Percentiles rank a stretch among this genome's conserved stretches.
phyloP scores from a whole-genome alignment of 1,140 invertebrate genomes.

The Phymorhynchus buccinoides region DNA sequence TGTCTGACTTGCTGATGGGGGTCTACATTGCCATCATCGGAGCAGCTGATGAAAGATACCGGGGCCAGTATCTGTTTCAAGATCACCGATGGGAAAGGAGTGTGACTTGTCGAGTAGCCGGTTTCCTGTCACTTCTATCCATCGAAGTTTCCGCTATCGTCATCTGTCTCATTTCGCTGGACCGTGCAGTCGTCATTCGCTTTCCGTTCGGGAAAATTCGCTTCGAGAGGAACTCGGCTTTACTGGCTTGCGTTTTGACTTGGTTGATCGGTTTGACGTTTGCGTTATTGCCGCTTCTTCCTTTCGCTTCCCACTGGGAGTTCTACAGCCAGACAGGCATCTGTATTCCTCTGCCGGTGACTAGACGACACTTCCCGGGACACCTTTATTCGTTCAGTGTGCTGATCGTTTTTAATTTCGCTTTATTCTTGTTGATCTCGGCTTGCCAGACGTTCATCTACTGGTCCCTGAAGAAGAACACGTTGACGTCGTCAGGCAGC shows the following conservation, averaged over 20 bases:
- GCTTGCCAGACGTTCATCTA: neutral
- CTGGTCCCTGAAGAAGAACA: neutral
- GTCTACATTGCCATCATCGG: neutral
- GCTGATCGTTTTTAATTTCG: neutral
- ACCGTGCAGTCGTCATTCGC: neutral
- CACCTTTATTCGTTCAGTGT: neutral
- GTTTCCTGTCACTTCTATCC: neutral
- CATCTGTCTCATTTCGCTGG: neutral
- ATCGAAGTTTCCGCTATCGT: neutral
- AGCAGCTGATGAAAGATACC: neutral
- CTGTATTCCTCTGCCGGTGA: neutral
- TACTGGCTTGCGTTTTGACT: neutral
- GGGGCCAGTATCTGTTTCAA: neutral
- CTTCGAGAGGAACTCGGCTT: neutral
- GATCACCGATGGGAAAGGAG: neutral
- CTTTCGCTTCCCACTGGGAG: neutral
- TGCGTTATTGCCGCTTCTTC: neutral
- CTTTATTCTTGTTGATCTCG: neutral
- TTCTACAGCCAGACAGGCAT: neutral
- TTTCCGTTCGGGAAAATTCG: neutral
- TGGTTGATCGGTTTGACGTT: neutral
- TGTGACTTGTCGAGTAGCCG: neutral
- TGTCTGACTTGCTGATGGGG: neutral
- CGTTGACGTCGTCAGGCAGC: neutral
- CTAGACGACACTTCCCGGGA: neutral